Evolutionary conservation across 2,888 invertebrate genomes (phyloP).

Genomic region (Lypha dubia): DNA sequence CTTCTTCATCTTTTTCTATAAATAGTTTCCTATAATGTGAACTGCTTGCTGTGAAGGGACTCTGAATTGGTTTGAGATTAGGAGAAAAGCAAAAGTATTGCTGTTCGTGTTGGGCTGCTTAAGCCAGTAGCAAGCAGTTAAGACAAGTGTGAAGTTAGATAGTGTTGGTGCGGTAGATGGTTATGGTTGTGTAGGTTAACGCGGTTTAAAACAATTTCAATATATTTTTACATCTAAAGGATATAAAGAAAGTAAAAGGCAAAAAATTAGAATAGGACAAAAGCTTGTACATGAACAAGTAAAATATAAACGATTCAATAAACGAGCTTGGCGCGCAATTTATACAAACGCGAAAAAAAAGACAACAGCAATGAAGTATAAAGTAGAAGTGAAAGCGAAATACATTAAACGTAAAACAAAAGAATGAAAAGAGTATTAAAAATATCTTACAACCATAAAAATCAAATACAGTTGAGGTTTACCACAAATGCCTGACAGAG

Average conservation of each 20-base stretch:
- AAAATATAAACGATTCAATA: conserved; percentile 2
- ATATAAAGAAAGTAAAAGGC: conserved; percentile 13
- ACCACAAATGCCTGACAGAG: conserved; percentile 65
- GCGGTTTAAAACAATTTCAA: conserved; percentile 63
- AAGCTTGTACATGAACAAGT: neutral
- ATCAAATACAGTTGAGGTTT: conserved; percentile 65
- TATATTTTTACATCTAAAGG: conserved; percentile 43
- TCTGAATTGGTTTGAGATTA: neutral
- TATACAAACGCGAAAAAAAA: conserved; percentile 45
- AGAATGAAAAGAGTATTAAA: conserved; percentile 19
- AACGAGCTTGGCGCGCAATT: conserved; percentile 27
- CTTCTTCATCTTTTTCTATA: conserved; percentile 33
- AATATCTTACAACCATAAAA: conserved; percentile 66
- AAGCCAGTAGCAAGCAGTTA: neutral
- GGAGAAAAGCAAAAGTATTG: conserved; percentile 1
- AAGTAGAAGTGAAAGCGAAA: conserved; percentile 28
- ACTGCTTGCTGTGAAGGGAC: neutral
- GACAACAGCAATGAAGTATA: conserved; percentile 57
- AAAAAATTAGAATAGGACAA: neutral
- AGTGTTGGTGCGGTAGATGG: conserved; percentile 35
- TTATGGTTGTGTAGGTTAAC: conserved; percentile 56
- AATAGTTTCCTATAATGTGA: conserved; percentile 41
- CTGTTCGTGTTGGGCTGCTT: neutral
- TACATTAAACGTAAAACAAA: conserved; percentile 30
- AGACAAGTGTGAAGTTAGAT: conserved; percentile 24